Base-by-base conservation (phyloP, 2,113 vertebrate species). In the Plectropomus leopardus region DNA sequence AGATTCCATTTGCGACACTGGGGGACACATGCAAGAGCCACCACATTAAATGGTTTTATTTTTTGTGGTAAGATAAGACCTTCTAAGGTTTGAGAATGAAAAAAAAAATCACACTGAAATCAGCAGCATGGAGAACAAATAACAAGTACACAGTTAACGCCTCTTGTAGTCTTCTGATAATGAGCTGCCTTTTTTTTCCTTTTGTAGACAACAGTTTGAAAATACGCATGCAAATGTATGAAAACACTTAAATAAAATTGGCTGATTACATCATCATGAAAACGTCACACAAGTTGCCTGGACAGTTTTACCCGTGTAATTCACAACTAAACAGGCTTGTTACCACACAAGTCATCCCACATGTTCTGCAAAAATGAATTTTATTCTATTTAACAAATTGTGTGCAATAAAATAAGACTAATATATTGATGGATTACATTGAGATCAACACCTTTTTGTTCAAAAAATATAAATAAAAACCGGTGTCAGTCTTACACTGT, bases 51-150 rank as follows among this genome's bases (percentile, higher is more conserved):
- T 77, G 0, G 8, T 65, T 88, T 79, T 74, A 81, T 85, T 89
- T 89, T 80, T n/a, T 84, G 74, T 76, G 90, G 86, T 86, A 63
- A 82, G 67, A 83, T 58, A 68, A 78, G 67, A 66, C 74, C 54
- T 50, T 51, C 9, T 61, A 63, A 84, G 69, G 4, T 83, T 76
- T 82, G 64, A 55, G 44, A 82, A 6, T 66, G 48, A 58, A 42
- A 72, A 79, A 53, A 59, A 11, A 11, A 50, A 10, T 32, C 36
- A 78, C 28, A 40, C 57, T 36, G 50, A 57, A 42, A 77, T 61
- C 58, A 70, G 21, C 76, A 73, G 44, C 74, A 51, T 14, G 21
- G 78, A 34, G 54, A 72, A 59, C 5, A 77, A 42, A 83, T 51
- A 34, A 24, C 70, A 50, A 72, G 13, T 21, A 51, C 59, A 72